Evolutionary conservation across 2,797 vertebrate genomes (phyloP).

Genomic region (Anas georgica): DNA sequence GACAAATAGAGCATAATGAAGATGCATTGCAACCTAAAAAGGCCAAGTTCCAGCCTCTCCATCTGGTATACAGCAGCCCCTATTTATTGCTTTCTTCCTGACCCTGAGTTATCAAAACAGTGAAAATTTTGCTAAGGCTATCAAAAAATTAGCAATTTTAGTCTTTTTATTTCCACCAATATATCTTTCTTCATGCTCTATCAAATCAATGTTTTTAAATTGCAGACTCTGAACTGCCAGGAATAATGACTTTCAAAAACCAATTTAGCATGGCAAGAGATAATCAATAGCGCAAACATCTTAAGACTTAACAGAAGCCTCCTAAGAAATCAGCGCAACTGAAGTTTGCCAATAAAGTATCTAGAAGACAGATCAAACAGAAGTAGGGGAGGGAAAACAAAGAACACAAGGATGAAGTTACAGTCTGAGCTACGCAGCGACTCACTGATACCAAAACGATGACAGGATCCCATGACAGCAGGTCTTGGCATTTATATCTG

Average conservation of each 20-base stretch:
- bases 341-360: neutral
- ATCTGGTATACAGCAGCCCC: neutral
- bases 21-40: constrained; percentile 18
- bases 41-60: neutral
- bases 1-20: constrained; percentile 33
- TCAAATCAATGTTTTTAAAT: neutral
- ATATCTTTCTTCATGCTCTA: neutral
- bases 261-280: neutral
- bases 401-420: neutral
- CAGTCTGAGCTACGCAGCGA: neutral
- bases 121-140: neutral
- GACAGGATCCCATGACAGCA: neutral
- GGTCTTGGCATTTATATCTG: neutral
- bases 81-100: neutral
- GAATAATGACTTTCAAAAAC: neutral
- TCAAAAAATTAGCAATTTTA: neutral
- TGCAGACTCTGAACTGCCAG: neutral
- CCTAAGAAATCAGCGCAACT: neutral
- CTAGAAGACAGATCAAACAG: neutral
- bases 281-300: neutral
- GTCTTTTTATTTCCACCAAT: neutral
- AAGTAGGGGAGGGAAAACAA: neutral
- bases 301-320: neutral
- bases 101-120: neutral
- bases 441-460: neutral